Evolutionary conservation across 2,888 invertebrate genomes (phyloP), one percentile per base, ranked within the genome.

Genomic region (Troides helena): DNA sequence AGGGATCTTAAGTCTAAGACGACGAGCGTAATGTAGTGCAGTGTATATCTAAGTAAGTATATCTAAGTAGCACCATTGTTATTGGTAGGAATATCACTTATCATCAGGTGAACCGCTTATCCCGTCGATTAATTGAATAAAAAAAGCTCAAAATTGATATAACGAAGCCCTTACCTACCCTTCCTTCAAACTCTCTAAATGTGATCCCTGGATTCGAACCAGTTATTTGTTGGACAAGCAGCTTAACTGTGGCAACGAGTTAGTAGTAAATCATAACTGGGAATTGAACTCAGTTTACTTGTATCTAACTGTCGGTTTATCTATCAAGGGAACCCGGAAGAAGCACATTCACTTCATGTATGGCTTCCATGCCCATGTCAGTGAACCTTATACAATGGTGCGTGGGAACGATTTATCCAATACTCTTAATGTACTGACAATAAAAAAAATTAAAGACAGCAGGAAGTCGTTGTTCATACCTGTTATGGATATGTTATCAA

Each of bases 341-440:
- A 50, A 50, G 25, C 63, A 50, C 46, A 36, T 63, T n/a, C 50
- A 21, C 46, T 23, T 46, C 23, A 18, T 6, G 30, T 61, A 39
- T 61, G n/a, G 39, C 39, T 65, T 64, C n/a, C 25, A 36, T 64
- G 39, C 14, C 69, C 78, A 80, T 85, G 89, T 87, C 88, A 87
- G 80, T 88, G 89, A 88, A 87, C 89, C 75, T 72, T 67, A 76
- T 73, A 86, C 87, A 86, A 84, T 82, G 79, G 72, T 68, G 69
- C 81, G 85, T 86, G 81, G 86, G 86, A 86, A 74, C 59, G 80
- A 77, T 80, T 74, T 82, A 85, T 83, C 82, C 71, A 58, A 58
- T 10, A 21, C 57, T 23, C 23, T 23, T n/a, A 58, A 8, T 8
- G 56, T 6, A 58, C 5, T 30, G 23, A 58, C 14, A 23, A 18